Evolutionary conservation across 1,140 invertebrate genomes (phyloP).

Genomic region (Battus philenor): DNA sequence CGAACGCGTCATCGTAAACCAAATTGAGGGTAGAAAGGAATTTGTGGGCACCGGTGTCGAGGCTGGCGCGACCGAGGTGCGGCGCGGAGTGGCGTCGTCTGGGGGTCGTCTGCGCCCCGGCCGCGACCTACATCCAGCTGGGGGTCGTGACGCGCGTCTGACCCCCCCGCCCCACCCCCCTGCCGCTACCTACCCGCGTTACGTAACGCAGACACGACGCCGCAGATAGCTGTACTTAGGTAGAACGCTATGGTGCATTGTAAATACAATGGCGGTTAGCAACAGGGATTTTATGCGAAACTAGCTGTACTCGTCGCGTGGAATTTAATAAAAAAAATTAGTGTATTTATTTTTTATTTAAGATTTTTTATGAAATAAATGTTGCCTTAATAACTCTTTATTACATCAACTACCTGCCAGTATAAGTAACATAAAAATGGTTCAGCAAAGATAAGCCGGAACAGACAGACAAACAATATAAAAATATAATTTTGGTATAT

Average conservation of each 20-base stretch:
- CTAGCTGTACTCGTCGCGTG: background rate
- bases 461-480: too few species aligned
- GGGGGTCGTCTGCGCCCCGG: conserved; percentile 61
- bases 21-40: too few species aligned
- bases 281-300: background rate
- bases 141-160: conserved; percentile 34
- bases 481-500: too few species aligned
- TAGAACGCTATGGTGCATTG: background rate
- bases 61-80: background rate
- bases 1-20: too few species aligned
- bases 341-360: too few species aligned
- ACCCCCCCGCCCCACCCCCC: conserved; percentile 23
- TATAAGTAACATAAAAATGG: too few species aligned
- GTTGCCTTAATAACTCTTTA: too few species aligned
- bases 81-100: conserved; percentile 44
- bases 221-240: conserved; percentile 2
- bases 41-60: too few species aligned
- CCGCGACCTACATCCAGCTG: conserved; percentile 51
- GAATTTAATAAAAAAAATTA: too few species aligned
- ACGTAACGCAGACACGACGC: conserved; percentile 33
- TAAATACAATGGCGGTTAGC: conserved; percentile 5
- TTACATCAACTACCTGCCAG: too few species aligned
- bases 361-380: too few species aligned
- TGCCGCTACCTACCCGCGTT: conserved; percentile 37
- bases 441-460: too few species aligned